Evolutionary conservation across 2,888 invertebrate species (phyloP), one percentile per base, ranked within the genome.

Genomic region (Leptura quadrifasciata): DNA sequence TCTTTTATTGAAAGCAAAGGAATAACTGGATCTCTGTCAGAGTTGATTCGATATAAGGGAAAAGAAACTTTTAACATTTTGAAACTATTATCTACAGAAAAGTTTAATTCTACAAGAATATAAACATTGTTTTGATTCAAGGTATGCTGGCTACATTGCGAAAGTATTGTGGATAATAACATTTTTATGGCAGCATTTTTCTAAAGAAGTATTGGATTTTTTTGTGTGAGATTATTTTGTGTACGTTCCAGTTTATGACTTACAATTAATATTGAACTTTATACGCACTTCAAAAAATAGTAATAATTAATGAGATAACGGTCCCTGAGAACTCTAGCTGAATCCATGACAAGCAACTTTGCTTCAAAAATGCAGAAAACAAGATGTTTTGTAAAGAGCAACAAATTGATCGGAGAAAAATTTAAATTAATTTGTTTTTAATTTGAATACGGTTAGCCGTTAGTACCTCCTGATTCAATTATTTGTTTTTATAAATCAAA

Each of bases 401-500:
- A 31, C 55, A 35, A 67, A 27, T 12, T 18, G 54, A 15, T 52
- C 15, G 65, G 2, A 35, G 21, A 68, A 27, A 18, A 68, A 69
- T 15, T 57, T 58, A 57, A 60, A 69, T 60, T 17, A 58, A 35
- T 35, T 69, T 21, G n/a, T 10, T 21, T 58, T 47, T 69, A 69
- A 69, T 69, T 60, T 61, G 47, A 60, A 21, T 61, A 60, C 61
- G 27, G 52, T 47, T 61, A 71, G 4, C 39, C 47, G 31, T 58
- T 20, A 39, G 31, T 39, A 24, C 12, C 47, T 60, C 58, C n/a
- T 70, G 60, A 20, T 24, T 20, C 60, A 60, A 61, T 71, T 54
- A 71, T 71, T 47, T 52, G 58, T 61, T 71, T 71, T 71, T 71
- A 71, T 47, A 61, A 55, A 27, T 54, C 52, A 24, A 24, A 68